Conservation (phyloP, 2,797 vertebrate species). For the Alosa sapidissima region DNA sequence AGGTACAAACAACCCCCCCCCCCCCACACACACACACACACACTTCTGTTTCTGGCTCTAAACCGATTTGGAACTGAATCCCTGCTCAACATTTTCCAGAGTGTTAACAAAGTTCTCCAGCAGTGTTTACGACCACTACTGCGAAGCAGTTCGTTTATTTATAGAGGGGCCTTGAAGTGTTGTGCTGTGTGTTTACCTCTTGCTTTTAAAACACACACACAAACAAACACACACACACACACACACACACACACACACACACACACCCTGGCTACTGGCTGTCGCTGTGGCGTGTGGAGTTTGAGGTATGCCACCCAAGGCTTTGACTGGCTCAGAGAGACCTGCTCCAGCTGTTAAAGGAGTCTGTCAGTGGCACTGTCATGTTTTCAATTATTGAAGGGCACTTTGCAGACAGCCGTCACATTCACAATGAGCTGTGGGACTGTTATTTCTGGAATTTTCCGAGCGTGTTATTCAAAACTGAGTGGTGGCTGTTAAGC, state of each 20-base stretch:
- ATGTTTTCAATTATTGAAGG: conserved; percentile 31
- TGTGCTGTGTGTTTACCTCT: conserved; percentile 1
- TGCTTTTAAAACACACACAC: neutral
- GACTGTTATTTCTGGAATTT: neutral
- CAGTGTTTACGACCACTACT: conserved; percentile 12
- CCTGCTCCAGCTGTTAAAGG: neutral
- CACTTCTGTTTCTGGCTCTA: neutral
- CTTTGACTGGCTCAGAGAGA: neutral
- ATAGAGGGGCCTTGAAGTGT: conserved; percentile 16
- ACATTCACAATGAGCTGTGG: conserved; percentile 25
- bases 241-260: neutral
- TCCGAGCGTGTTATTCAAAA: conserved; percentile 7
- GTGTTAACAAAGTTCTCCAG: conserved; percentile 13
- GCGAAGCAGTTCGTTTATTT: neutral
- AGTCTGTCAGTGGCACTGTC: conserved; percentile 20
- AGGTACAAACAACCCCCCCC: neutral
- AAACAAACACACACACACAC: neutral
- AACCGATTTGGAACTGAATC: neutral
- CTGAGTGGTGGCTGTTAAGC: conserved; percentile 25
- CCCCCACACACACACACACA: too few species aligned
- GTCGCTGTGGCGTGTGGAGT: neutral
- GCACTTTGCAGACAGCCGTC: conserved; percentile 23
- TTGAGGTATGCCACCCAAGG: neutral
- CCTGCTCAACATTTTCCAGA: neutral
- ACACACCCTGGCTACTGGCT: neutral